Evolutionary conservation across 2,888 invertebrate genomes (phyloP).

Genomic region (Incurvaria masculella): DNA sequence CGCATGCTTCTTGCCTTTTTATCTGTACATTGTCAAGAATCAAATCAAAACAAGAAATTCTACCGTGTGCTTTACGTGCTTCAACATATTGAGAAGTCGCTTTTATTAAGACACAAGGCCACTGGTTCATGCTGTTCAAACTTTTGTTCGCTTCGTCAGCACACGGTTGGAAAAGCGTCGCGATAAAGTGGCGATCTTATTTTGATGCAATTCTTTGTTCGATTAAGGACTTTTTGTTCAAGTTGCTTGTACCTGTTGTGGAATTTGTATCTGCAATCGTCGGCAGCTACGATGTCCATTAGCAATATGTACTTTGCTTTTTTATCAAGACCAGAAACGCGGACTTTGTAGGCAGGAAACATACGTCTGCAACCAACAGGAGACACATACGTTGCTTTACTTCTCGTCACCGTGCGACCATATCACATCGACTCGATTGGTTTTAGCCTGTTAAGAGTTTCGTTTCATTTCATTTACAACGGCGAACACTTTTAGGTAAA

Average conservation of each 20-base stretch:
- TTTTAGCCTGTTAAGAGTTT: slow-evolving; percentile 45
- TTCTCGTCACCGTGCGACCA: slow-evolving; percentile 25
- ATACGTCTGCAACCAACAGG: slow-evolving; percentile 83
- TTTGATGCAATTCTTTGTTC: slow-evolving; percentile 47
- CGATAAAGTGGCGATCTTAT: slow-evolving; percentile 27
- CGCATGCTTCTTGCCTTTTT: slow-evolving; percentile 69
- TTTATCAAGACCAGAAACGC: slow-evolving; percentile 95
- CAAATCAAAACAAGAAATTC: slow-evolving; percentile 49
- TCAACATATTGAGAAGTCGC: too few species aligned
- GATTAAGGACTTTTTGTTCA: slow-evolving; percentile 21
- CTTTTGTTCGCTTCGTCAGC: too few species aligned
- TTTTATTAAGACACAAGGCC: too few species aligned
- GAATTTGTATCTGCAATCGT: slow-evolving; percentile 94
- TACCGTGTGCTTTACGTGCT: too few species aligned
- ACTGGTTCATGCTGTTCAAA: too few species aligned
- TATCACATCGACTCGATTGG: slow-evolving; percentile 53
- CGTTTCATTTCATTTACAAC: too few species aligned
- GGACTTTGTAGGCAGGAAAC: slow-evolving; percentile 97
- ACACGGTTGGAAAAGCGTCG: background rate
- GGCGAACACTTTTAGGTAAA: too few species aligned
- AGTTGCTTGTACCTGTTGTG: slow-evolving; percentile 75
- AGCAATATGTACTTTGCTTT: slow-evolving; percentile 96
- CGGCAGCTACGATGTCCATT: slow-evolving; percentile 96
- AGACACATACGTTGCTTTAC: slow-evolving; percentile 43
- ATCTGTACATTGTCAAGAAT: slow-evolving; percentile 35